These are phyloP conservation scores for Aricia agestis DNA, from an alignment of 1,140 invertebrate genomes.

Conservation along the genomic window DNA sequence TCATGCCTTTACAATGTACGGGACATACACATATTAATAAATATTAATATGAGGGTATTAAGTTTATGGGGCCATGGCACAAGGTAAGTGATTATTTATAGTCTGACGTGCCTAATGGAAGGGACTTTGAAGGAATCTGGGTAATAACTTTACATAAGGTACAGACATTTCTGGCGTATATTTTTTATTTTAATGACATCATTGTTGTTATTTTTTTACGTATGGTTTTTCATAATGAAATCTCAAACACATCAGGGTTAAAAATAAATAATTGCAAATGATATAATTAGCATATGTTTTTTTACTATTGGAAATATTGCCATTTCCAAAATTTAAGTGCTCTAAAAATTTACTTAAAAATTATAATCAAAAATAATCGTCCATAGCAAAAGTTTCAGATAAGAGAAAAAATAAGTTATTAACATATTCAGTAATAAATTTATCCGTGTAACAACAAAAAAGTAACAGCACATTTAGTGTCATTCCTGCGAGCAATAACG, in stretches of 20 bases:
- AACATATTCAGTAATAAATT: constrained; percentile 35
- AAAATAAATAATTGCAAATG: too few relatives aligned
- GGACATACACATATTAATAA: constrained; percentile 65
- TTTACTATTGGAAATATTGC: too few relatives aligned
- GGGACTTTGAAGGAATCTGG: constrained; percentile 29
- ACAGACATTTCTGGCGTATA: constrained; percentile 26
- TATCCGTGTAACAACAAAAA: constrained; percentile 39
- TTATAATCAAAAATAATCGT: too few relatives aligned
- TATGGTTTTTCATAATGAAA: too few relatives aligned
- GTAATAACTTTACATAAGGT: constrained; percentile 29
- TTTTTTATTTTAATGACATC: not conserved
- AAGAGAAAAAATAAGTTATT: not conserved
- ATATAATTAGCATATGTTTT: too few relatives aligned
- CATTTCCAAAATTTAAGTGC: too few relatives aligned
- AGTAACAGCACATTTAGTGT: constrained; percentile 48
- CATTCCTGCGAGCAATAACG: constrained; percentile 49
- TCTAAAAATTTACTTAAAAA: too few relatives aligned
- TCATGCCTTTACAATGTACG: constrained; percentile 55
- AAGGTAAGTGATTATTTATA: constrained; percentile 61
- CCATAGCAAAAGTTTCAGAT: too few relatives aligned
- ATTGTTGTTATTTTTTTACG: too few relatives aligned
- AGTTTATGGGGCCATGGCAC: constrained; percentile 59
- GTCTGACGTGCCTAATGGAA: constrained; percentile 38
- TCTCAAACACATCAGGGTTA: too few relatives aligned
- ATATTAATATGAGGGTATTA: constrained; percentile 65